These are phyloP conservation scores for Spatula clypeata DNA, from an alignment of 2,797 vertebrate species.

Conservation along the genomic window DNA sequence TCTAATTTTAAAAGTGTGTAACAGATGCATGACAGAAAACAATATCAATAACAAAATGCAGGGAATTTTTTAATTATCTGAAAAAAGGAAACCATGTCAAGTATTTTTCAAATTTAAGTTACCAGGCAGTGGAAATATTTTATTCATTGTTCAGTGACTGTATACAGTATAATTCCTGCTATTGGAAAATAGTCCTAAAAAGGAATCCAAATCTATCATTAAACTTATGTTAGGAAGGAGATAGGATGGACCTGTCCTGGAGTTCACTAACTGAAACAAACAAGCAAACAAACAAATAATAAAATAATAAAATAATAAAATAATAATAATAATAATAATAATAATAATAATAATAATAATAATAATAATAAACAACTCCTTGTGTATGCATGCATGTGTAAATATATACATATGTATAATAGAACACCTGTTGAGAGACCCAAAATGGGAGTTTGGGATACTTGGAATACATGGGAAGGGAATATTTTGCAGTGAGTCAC, in stretches of 20 bases:
- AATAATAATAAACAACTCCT: fast-evolving
- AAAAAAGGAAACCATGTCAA: neutral
- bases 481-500: neutral
- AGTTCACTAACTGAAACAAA: neutral
- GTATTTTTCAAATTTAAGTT: neutral
- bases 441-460: neutral
- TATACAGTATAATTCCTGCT: neutral
- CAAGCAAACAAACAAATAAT: fast-evolving
- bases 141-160: neutral
- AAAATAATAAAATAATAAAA: neutral
- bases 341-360: neutral
- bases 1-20: neutral
- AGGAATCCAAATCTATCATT: neutral
- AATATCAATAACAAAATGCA: neutral
- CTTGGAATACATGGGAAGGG: neutral
- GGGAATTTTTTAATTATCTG: neutral
- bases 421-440: neutral
- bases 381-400: neutral
- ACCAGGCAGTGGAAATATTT: neutral
- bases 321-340: no score
- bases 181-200: neutral
- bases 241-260: neutral
- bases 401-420: neutral
- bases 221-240: neutral
- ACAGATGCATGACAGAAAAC: neutral